Evolutionary conservation across 1,140 invertebrate genomes (phyloP), one percentile per base, ranked within the genome.

Genomic region (Nasonia longicornis): DNA sequence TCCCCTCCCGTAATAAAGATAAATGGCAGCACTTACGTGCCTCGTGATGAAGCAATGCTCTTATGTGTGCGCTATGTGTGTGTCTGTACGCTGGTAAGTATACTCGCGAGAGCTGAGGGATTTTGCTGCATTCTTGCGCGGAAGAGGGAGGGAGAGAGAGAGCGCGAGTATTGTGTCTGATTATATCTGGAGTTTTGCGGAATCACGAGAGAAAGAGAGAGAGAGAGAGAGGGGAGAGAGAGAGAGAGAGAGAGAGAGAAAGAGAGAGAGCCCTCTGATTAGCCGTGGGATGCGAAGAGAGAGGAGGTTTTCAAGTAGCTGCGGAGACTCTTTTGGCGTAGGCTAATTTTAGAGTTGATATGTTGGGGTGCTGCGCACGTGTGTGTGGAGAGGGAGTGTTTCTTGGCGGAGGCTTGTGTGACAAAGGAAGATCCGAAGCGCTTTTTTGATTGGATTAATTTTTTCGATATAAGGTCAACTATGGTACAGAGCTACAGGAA

Each of bases 1-100:
- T 69, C 66, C 66, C 71, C 72, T 29, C 45, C 38, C 78, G 77
- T 83, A 84, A 84, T 83, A 84, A 81, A 84, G 82, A 85, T 84
- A 84, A 85, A 83, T 80, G 80, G 69, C 63, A 45, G 73, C 42
- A 71, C 71, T 80, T 80, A 79, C 38, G 73, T 69, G 35, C 63
- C 35, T 66, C 74, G 79, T 76, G 80, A 77, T 81, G 67, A 77
- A 80, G 73, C 74, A 76, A 79, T 79, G 80, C 52, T 69, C 26
- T 14, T 63, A 42, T 71, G 48, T 79, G 48, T 29, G 20, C n/a
- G 14, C 7, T 63, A 42, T 71, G 48, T 79, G 48, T 29, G 20
- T 35, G 14, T 79, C 29, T 72, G 26, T 31, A 22, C n/a, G 11
- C 6, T 7, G 22, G 58, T 31, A 38, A 11, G 38, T 64, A 52